phyloP scores from a whole-genome alignment of 2,888 invertebrate genomes.

The Stenolophus ochropezus region DNA sequence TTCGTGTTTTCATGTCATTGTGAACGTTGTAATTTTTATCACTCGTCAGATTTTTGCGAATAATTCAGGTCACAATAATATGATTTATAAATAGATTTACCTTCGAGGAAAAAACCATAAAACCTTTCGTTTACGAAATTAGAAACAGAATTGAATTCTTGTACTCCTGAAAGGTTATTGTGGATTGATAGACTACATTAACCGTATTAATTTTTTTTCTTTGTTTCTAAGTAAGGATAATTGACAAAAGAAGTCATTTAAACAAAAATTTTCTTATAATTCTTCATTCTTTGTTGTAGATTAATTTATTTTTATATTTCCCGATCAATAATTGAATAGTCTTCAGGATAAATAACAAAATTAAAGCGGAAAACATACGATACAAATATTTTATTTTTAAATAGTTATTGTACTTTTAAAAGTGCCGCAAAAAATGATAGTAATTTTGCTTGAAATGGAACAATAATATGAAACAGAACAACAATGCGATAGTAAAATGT shows the following conservation, averaged over 20 bases:
- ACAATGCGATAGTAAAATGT: too few species aligned
- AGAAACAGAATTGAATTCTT: not conserved
- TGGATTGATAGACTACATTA: not conserved
- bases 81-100: not conserved
- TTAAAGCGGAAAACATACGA: too few species aligned
- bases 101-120: not conserved
- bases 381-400: too few species aligned
- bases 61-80: not conserved
- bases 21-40: not conserved
- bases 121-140: not conserved
- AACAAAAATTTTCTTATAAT: not conserved
- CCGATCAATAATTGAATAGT: not conserved
- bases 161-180: not conserved
- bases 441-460: too few species aligned
- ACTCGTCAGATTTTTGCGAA: slow-evolving; percentile 3
- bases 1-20: not conserved
- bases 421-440: too few species aligned
- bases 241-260: not conserved
- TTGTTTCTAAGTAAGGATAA: not conserved
- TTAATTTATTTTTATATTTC: not conserved
- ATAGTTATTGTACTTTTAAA: too few species aligned
- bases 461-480: too few species aligned
- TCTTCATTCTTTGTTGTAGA: not conserved
- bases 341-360: too few species aligned
- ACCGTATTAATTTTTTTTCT: not conserved